Evolutionary conservation across 2,113 vertebrate genomes (phyloP).

Genomic region (Strigops habroptila): DNA sequence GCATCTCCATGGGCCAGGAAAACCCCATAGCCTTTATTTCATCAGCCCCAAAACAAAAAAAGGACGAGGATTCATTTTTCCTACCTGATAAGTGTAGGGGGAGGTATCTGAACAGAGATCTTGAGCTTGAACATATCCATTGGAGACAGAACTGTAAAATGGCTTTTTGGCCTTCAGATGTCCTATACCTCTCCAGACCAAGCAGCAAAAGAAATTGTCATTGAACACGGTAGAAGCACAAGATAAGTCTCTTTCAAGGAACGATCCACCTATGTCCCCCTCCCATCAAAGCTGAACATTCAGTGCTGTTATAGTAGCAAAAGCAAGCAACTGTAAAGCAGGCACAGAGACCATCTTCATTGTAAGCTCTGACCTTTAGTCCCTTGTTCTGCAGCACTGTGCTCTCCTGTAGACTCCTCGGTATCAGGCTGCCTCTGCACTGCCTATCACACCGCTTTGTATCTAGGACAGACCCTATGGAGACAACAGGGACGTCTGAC

Average conservation of each 20-base stretch:
- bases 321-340: neutral
- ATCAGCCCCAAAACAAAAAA: neutral
- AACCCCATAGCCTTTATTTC: neutral
- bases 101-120: neutral
- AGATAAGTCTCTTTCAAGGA: neutral
- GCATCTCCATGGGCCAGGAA: neutral
- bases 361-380: neutral
- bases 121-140: neutral
- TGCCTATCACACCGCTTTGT: fast-evolving
- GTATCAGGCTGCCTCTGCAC: neutral
- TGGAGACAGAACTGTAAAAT: neutral
- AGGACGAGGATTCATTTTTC: neutral
- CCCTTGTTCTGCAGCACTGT: neutral
- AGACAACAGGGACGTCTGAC: neutral
- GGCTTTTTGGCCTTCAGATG: neutral
- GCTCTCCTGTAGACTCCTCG: neutral
- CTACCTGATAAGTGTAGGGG: neutral
- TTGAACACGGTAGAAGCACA: neutral
- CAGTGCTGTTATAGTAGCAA: neutral
- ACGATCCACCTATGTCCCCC: neutral
- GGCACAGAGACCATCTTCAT: neutral
- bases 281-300: neutral
- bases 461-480: neutral
- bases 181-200: neutral
- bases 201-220: neutral